These are phyloP conservation scores for Tokudaia tokunoshimensis DNA, from an alignment of 2,797 vertebrate genomes.

Conservation along the genomic window DNA sequence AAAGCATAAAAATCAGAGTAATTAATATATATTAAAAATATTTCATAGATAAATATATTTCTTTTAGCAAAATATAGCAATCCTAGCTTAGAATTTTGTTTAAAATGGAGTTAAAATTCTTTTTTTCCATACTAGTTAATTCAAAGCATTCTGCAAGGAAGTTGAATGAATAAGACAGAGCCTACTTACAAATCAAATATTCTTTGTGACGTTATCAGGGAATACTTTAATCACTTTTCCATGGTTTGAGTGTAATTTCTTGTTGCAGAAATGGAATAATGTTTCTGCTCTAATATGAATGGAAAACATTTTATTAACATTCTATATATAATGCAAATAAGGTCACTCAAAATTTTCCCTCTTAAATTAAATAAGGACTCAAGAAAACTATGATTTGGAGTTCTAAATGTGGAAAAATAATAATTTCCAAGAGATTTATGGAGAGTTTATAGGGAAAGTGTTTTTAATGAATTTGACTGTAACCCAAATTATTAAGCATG, in stretches of 20 bases:
- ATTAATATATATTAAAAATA: not conserved
- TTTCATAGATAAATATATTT: not conserved
- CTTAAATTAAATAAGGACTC: not conserved
- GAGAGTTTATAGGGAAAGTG: not conserved
- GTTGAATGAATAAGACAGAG: not conserved
- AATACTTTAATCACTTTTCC: not conserved
- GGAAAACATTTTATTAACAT: not conserved
- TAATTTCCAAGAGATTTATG: not conserved
- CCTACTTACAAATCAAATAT: not conserved
- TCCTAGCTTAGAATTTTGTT: not conserved
- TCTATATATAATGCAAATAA: not conserved
- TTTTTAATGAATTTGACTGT: not conserved
- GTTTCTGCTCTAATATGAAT: not conserved
- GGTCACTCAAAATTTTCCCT: not conserved
- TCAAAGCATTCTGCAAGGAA: not conserved
- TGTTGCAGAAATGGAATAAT: not conserved
- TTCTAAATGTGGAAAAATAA: not conserved
- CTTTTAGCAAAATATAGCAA: not conserved
- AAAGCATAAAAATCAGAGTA: not conserved
- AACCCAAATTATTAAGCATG: not conserved
- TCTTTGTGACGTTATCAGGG: not conserved
- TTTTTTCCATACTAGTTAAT: not conserved
- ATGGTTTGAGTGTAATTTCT: not conserved
- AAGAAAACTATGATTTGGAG: not conserved
- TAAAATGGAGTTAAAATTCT: not conserved